Percentiles rank a stretch among this genome's conserved stretches.
Evolutionary conservation across 2,888 invertebrate genomes (phyloP).

Genomic region (Acronicta alni): DNA sequence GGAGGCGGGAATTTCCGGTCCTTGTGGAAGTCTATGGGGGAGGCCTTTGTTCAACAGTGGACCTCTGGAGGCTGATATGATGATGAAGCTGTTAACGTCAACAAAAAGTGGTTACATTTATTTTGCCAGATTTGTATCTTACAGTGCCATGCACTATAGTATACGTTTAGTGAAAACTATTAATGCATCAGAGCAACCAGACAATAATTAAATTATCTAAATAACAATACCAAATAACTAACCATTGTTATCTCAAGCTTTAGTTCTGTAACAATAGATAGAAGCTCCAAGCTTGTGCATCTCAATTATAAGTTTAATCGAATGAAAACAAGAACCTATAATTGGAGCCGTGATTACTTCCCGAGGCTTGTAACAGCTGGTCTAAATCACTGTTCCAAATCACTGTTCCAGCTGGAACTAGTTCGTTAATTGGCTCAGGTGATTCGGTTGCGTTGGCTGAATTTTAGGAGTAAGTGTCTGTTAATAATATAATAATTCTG

Average conservation of each 20-base stretch:
- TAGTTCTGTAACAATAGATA: conserved; percentile 13
- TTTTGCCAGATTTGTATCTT: no score
- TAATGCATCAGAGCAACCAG: neutral
- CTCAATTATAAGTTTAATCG: conserved; percentile 45
- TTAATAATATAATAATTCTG: neutral
- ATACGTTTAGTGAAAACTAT: no score
- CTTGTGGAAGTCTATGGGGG: no score
- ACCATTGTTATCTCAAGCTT: neutral
- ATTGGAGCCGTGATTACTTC: conserved; percentile 30
- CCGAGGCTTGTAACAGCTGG: conserved; percentile 24
- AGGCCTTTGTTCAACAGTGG: no score
- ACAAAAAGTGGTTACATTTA: no score
- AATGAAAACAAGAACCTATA: conserved; percentile 27
- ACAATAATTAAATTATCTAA: neutral
- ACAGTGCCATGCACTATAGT: no score
- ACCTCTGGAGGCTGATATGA: no score
- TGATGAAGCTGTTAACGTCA: no score
- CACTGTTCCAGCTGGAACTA: conserved; percentile 11
- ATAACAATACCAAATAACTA: neutral
- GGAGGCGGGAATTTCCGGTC: no score
- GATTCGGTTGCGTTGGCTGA: conserved; percentile 2
- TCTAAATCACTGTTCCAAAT: conserved; percentile 32
- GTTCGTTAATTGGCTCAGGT: conserved; percentile 32
- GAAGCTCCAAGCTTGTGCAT: conserved; percentile 16
- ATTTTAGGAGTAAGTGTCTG: conserved; percentile 6